Conservation (phyloP, 1,140 invertebrate species). For the Lysiphlebus fabarum region DNA sequence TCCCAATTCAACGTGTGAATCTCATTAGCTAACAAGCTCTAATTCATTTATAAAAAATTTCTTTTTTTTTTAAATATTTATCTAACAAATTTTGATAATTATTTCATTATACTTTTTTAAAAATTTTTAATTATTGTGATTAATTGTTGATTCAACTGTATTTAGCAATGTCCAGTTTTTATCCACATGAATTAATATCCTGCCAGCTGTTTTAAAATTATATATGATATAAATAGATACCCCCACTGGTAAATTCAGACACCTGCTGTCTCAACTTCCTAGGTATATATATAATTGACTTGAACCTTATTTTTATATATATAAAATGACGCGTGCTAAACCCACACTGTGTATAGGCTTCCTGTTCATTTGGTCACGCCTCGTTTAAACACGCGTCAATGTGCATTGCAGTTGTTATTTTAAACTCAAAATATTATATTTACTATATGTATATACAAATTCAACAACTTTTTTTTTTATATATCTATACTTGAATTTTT, state of each 20-base stretch:
- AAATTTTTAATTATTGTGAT: too few species aligned
- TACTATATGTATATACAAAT: not conserved
- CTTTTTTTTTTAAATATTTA: too few species aligned
- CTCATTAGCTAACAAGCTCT: too few species aligned
- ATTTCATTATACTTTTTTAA: too few species aligned
- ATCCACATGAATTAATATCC: too few species aligned
- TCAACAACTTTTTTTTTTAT: not conserved
- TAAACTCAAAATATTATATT: not conserved
- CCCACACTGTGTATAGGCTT: not conserved
- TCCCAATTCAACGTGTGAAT: too few species aligned
- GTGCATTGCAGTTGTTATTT: not conserved
- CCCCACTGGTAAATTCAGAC: constrained; percentile 2
- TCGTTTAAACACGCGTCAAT: not conserved
- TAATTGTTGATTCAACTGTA: too few species aligned
- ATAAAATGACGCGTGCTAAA: not conserved
- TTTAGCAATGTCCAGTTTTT: too few species aligned
- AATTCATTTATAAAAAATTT: too few species aligned
- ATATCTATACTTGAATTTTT: too few species aligned
- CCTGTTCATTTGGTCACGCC: not conserved
- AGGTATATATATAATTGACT: constrained; percentile 1
- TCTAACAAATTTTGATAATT: too few species aligned
- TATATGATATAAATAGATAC: not conserved
- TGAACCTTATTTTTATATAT: not conserved
- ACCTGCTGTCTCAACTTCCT: constrained; percentile 8
- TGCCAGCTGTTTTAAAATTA: too few species aligned